Evolutionary conservation across 2,888 invertebrate genomes (phyloP), one percentile per base, ranked within the genome.

Genomic region (Troides oblongomaculatus): DNA sequence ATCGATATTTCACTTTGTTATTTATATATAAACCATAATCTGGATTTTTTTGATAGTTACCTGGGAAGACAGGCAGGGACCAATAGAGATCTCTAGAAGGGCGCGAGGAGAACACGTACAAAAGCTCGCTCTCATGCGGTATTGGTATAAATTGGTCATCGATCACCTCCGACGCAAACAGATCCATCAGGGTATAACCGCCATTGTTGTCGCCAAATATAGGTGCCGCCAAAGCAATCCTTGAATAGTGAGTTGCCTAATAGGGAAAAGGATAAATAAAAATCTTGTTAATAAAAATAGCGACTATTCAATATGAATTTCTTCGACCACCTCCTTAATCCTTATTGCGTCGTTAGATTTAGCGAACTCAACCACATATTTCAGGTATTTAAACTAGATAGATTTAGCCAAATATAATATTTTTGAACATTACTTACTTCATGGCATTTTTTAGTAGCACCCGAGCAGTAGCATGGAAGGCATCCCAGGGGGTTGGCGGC

Each of bases 381-480:
- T 53, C 6, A 4, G 2, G 0, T 53, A 7, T 1, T n/a, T n/a
- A n/a, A 53, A 12, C 14, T 7, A 46, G 12, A 12, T 46, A 46
- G 53, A n/a, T 53, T 53, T n/a, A n/a, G 6, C n/a, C 18, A 4
- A n/a, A 1, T n/a, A 53, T 6, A n/a, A 1, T n/a, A 53, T 6
- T 53, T 18, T 18, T 18, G 12, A 53, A n/a, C 53, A 53, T 53
- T 53, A 46, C 74, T 76, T 80, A 92, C 93, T 81, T 96, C 96
- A 64, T 94, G 93, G 82, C 99, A 99, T 46, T 95, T 94, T 3
- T 90, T 92, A 0, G 96, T 94, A 12, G 96, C 95, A 17, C 97
- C 97, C 30, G 97, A 97, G 85, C 99, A 99, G 93, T 95, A 98
- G 84, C 99, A 99, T 68, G 95, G 93, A 62, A 95, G 94, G 83